phyloP scores from a whole-genome alignment of 2,113 vertebrate genomes.

The Anhinga rufa region DNA sequence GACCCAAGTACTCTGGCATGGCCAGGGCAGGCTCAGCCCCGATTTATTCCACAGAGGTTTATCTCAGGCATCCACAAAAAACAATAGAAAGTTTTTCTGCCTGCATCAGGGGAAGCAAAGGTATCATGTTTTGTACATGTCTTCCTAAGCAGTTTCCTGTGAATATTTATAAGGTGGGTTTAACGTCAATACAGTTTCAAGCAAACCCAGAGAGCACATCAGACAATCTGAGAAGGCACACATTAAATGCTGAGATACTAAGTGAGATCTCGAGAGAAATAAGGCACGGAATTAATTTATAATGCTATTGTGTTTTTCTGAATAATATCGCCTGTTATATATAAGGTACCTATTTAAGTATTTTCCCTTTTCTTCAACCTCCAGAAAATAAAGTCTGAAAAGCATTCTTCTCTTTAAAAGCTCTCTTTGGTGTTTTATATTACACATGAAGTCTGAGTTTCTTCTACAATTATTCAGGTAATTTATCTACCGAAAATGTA shows the following conservation, averaged over 20 bases:
- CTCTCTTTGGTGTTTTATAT: background rate
- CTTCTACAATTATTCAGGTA: constrained; percentile 13
- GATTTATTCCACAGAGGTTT: background rate
- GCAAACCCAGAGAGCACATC: background rate
- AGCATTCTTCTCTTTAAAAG: constrained; percentile 29
- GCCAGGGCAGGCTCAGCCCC: background rate
- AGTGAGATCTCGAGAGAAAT: background rate
- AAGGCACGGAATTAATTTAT: background rate
- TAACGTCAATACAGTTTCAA: background rate
- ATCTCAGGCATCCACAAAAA: background rate
- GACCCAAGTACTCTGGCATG: fast-evolving
- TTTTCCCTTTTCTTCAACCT: background rate
- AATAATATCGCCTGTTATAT: background rate
- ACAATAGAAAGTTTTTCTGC: background rate
- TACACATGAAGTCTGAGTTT: background rate
- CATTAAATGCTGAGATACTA: background rate
- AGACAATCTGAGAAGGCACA: background rate
- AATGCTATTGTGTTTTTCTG: background rate
- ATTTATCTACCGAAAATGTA: constrained; percentile 8
- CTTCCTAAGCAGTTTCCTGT: background rate
- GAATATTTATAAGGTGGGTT: background rate
- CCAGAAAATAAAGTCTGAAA: constrained; percentile 47
- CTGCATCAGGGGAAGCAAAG: background rate
- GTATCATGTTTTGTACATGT: background rate
- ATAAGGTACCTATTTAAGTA: background rate